These are phyloP conservation scores for Eriosoma lanigerum DNA, from an alignment of 1,140 invertebrate genomes.

Conservation along the genomic window DNA sequence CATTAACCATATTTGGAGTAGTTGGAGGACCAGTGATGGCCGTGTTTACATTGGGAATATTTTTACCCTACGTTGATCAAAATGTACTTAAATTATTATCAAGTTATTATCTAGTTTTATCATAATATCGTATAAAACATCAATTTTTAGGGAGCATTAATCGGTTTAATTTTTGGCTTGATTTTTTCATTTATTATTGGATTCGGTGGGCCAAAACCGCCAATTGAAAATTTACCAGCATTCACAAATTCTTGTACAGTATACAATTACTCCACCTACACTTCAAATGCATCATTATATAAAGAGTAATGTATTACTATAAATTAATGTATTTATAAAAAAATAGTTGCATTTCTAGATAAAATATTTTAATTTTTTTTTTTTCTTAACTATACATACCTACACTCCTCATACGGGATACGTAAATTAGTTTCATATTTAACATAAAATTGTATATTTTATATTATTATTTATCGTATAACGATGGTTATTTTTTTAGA, in stretches of 20 bases:
- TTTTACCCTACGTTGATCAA: slow-evolving; percentile 66
- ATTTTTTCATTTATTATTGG: slow-evolving; percentile 79
- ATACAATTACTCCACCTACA: background rate
- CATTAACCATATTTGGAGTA: slow-evolving; percentile 77
- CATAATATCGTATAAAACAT: background rate
- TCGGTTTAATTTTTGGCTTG: slow-evolving; percentile 68
- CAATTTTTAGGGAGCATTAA: slow-evolving; percentile 65
- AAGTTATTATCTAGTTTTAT: too few species aligned
- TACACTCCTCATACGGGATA: too few species aligned
- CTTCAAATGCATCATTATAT: background rate
- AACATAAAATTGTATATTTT: too few species aligned
- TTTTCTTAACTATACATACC: too few species aligned
- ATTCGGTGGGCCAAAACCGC: slow-evolving; percentile 77
- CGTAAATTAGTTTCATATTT: too few species aligned
- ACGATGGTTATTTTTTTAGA: too few species aligned
- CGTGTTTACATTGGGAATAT: slow-evolving; percentile 79
- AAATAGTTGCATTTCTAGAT: background rate
- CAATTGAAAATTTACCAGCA: slow-evolving; percentile 55
- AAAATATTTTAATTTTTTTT: too few species aligned
- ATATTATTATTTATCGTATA: too few species aligned
- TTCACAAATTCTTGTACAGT: background rate
- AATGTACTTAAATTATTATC: slow-evolving; percentile 56
- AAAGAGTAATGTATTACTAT: background rate
- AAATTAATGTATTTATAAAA: too few species aligned
- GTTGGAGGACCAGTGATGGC: slow-evolving; percentile 78